Percentiles rank a stretch among this genome's conserved stretches.
Conservation (phyloP, 2,797 vertebrate genomes). For the Gouania willdenowi region DNA sequence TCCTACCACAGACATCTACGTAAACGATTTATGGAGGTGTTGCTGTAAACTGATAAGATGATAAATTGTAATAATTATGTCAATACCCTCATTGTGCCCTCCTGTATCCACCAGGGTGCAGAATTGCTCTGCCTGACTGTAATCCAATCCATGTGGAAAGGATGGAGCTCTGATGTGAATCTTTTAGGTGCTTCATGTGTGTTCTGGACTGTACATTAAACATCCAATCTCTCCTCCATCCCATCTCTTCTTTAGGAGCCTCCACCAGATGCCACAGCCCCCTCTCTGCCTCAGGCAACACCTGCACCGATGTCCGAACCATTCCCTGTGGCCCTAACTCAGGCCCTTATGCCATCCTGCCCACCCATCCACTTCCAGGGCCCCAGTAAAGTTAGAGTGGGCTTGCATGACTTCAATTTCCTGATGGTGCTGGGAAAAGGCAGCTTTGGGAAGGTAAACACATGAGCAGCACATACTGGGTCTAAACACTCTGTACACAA, state of each 20-base stretch:
- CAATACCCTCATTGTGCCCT: slow-evolving; percentile 11
- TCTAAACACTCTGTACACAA: slow-evolving; percentile 24
- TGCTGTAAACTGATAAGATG: slow-evolving; percentile 43
- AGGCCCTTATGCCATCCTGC: slow-evolving; percentile 32
- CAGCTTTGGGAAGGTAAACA: slow-evolving; percentile 88
- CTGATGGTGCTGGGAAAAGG: slow-evolving; percentile 93
- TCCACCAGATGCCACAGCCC: slow-evolving; percentile 40
- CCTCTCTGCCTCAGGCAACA: slow-evolving; percentile 36
- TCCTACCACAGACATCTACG: slow-evolving; percentile 6
- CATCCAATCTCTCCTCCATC: slow-evolving; percentile 15
- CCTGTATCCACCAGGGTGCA: slow-evolving; percentile 64
- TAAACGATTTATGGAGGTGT: slow-evolving; percentile 27
- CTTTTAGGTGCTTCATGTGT: background rate
- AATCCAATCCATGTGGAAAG: slow-evolving; percentile 9
- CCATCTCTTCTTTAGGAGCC: slow-evolving; percentile 58
- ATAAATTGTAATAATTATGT: slow-evolving; percentile 30
- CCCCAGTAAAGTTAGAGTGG: slow-evolving; percentile 68
- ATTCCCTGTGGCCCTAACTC: slow-evolving; percentile 41
- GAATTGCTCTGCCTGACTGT: slow-evolving; percentile 36
- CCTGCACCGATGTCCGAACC: slow-evolving; percentile 24
- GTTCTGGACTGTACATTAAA: slow-evolving; percentile 1
- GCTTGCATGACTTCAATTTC: slow-evolving; percentile 85
- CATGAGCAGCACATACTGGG: slow-evolving; percentile 10
- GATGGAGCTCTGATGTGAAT: slow-evolving; percentile 1
- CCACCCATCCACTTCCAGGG: slow-evolving; percentile 36